These are phyloP conservation scores for Acanthiza pusilla DNA, from an alignment of 2,797 vertebrate species.

Conservation along the genomic window DNA sequence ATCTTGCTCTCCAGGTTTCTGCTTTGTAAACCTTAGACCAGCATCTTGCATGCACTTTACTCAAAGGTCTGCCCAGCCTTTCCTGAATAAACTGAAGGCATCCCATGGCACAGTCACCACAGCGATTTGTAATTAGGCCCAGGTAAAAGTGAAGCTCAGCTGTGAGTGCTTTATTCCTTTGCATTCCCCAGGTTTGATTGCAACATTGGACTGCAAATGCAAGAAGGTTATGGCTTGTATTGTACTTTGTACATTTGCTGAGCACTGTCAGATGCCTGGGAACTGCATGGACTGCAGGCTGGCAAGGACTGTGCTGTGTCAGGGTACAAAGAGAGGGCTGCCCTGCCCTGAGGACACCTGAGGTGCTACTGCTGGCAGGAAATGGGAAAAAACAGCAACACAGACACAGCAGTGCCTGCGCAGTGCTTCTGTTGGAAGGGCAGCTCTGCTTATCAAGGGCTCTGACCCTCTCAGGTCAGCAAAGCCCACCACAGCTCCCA, in stretches of 20 bases:
- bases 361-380: background rate
- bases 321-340: background rate
- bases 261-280: background rate
- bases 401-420: background rate
- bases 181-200: background rate
- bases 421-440: background rate
- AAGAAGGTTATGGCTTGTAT: background rate
- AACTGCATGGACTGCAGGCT: background rate
- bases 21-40: background rate
- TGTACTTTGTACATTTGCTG: background rate
- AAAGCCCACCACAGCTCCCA: background rate
- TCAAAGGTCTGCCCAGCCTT: background rate
- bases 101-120: background rate
- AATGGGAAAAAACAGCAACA: background rate
- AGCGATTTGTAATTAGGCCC: background rate
- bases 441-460: background rate
- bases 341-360: background rate
- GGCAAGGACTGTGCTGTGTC: background rate
- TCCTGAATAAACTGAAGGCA: background rate
- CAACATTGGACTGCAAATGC: fast-evolving
- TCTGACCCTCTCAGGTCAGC: background rate
- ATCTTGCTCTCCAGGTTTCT: background rate
- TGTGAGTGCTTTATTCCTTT: background rate
- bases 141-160: background rate
- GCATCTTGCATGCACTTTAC: background rate